Evolutionary conservation across 1,140 invertebrate genomes (phyloP).

Genomic region (Meloidogyne floridensis): DNA sequence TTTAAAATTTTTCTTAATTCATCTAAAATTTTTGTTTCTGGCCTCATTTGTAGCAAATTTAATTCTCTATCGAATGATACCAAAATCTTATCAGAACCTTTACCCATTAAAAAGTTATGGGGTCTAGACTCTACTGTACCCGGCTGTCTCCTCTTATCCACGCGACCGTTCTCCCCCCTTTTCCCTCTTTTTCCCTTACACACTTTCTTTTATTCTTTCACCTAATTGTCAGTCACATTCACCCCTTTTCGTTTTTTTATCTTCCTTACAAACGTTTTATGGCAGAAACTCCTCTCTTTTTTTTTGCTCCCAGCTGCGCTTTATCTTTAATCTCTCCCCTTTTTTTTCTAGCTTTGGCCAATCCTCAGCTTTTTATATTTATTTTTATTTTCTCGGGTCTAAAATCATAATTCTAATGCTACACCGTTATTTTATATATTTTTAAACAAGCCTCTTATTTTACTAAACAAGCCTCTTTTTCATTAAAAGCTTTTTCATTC

Average conservation of each 20-base stretch:
- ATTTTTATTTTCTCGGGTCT: too few species aligned
- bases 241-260: neutral
- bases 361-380: too few species aligned
- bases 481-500: too few species aligned
- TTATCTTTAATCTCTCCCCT: neutral
- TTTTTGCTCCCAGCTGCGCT: neutral
- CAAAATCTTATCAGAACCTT: neutral
- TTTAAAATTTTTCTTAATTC: neutral
- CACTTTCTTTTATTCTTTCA: neutral
- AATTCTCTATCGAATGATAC: neutral
- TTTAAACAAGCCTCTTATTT: too few species aligned
- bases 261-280: neutral
- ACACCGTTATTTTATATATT: too few species aligned
- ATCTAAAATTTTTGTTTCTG: neutral
- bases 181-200: neutral
- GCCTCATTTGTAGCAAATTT: neutral
- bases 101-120: neutral
- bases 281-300: neutral
- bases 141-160: neutral
- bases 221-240: neutral
- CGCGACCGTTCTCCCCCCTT: neutral
- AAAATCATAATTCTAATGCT: neutral
- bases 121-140: neutral
- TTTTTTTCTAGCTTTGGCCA: neutral
- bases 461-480: too few species aligned